Base-by-base conservation (phyloP, 30 jellyfish, hydroid and myxozoan species). In the Cassiopea xamachana region DNA sequence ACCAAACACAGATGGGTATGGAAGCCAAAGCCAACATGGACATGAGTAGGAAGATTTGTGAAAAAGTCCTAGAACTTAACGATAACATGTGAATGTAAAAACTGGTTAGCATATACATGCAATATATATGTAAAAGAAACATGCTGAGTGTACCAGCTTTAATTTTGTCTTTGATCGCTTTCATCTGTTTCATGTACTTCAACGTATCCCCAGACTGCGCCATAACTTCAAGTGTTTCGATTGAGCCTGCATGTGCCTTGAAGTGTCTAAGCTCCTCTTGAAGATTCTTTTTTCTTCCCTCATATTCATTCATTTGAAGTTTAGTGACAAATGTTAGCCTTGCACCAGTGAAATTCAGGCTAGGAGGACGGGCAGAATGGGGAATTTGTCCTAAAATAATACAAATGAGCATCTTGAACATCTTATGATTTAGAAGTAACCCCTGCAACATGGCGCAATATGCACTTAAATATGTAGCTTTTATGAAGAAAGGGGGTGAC, bases 331-430 rank as follows among this genome's bases (percentile, higher is more conserved):
- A 94, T 2, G 98, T 80, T 82, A 94, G 83, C 74, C 98, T 64
- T 12, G 96, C 98, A 2, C 98, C 98, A n/a, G 97, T 90, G 89
- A 80, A 94, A 46, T 87, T 94, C 61, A 88, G 91, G 62, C 98
- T 94, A 48, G 98, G 97, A n/a, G 98, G 98, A 2, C 98, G 94
- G 2, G 98, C 98, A 1, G 98, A 90, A 59, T 94, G 98, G 45
- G 98, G 98, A 16, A 94, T 94, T 78, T 90, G 93, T 14, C 98
- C 98, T 94, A 74, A 44, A 78, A 88, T 49, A 3, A 59, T n/a
- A 27, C 39, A 27, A 27, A 27, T 27, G 39, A 27, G 39, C 39
- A 27, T 27, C 39, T 27, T 27, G 39, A 27, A 27, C 39, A 27
- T 27, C 39, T 27, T 27, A 27, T 27, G 39, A 27, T 27, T 27